Evolutionary conservation across 35 echinoderm and acorn worm species (phyloP).

Genomic region (Apostichopus parvimensis): DNA sequence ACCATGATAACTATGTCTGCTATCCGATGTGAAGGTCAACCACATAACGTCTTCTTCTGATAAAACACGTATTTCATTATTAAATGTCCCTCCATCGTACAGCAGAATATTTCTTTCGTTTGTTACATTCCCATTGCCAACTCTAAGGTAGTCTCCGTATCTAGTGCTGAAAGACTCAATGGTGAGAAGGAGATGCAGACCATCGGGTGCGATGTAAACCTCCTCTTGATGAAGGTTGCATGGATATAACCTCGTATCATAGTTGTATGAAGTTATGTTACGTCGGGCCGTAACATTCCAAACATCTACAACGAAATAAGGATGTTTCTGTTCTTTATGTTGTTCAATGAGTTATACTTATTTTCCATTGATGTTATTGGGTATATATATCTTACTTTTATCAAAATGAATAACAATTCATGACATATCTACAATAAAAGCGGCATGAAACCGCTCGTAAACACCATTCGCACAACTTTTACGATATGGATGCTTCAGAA

Average conservation of each 20-base stretch:
- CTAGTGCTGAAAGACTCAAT: not conserved
- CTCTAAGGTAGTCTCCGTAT: not conserved
- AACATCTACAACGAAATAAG: not conserved
- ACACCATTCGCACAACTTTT: too few relatives aligned
- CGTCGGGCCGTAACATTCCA: not conserved
- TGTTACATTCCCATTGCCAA: not conserved
- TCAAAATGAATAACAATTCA: too few relatives aligned
- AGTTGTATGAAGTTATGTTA: not conserved
- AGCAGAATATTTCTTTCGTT: not conserved
- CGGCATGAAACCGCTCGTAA: too few relatives aligned
- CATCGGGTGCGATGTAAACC: not conserved
- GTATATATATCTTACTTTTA: too few relatives aligned
- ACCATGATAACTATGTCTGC: not conserved
- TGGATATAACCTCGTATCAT: not conserved
- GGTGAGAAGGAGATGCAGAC: not conserved
- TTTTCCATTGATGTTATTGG: too few relatives aligned
- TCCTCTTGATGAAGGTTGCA: not conserved
- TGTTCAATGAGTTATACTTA: too few relatives aligned
- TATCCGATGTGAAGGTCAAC: not conserved
- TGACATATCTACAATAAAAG: too few relatives aligned
- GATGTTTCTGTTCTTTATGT: too few relatives aligned
- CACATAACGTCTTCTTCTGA: constrained; percentile 9
- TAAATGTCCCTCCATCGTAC: not conserved
- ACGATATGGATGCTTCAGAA: too few relatives aligned
- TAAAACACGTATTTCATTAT: not conserved